Evolutionary conservation across 2,888 invertebrate genomes (phyloP).

Genomic region (Poecilobothrus nobilitatus): DNA sequence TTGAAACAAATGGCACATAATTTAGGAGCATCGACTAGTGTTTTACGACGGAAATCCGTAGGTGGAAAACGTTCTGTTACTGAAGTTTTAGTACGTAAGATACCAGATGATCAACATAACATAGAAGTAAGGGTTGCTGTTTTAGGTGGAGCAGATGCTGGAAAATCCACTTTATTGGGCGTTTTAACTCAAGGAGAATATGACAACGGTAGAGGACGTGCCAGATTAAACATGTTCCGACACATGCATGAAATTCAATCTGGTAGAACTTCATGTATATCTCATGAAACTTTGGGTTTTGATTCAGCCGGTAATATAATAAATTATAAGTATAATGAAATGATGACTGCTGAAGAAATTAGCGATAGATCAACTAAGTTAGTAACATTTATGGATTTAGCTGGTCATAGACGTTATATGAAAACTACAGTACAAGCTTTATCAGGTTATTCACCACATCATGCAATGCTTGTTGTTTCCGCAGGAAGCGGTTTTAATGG

Average conservation of each 20-base stretch:
- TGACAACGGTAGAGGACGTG: conserved; percentile 92
- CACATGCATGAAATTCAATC: conserved; percentile 92
- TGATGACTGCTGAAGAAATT: conserved; percentile 88
- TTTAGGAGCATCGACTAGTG: conserved; percentile 71
- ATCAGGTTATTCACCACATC: conserved; percentile 88
- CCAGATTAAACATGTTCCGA: conserved; percentile 89
- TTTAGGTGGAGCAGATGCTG: conserved; percentile 90
- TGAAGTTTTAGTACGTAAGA: conserved; percentile 83
- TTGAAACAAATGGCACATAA: conserved; percentile 81
- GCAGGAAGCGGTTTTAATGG: conserved; percentile 70
- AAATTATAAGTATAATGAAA: conserved; percentile 79
- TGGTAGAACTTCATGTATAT: conserved; percentile 90
- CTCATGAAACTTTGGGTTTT: conserved; percentile 94
- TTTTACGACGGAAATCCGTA: conserved; percentile 58
- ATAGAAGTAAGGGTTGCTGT: conserved; percentile 89
- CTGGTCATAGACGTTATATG: conserved; percentile 92
- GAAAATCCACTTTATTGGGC: conserved; percentile 93
- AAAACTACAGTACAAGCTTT: conserved; percentile 91
- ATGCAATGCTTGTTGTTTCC: conserved; percentile 78
- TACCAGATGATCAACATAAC: conserved; percentile 77
- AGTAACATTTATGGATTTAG: conserved; percentile 90
- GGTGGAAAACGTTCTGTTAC: conserved; percentile 57
- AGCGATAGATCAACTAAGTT: conserved; percentile 87
- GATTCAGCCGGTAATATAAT: conserved; percentile 78
- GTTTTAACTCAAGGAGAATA: conserved; percentile 92